Percentiles rank a stretch among this genome's conserved stretches.
Conservation (phyloP, 2,888 invertebrate species). For the Ornithoptera priamus region DNA sequence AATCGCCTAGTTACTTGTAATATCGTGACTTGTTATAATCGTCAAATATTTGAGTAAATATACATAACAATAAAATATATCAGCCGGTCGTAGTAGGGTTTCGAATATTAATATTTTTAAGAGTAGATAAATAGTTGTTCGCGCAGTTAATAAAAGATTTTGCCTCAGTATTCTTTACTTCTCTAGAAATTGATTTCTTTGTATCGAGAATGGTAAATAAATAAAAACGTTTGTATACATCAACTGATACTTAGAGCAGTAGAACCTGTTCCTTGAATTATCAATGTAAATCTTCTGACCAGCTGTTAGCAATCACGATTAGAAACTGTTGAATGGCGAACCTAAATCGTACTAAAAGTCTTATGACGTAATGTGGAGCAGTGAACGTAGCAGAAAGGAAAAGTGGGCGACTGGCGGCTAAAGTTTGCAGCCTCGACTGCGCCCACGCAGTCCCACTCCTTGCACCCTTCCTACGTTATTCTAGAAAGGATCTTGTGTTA, state of each 20-base stretch:
- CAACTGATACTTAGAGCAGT: not conserved
- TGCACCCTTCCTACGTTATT: slow-evolving; percentile 36
- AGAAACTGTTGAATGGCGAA: slow-evolving; percentile 34
- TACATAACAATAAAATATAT: no score
- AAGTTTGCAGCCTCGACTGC: slow-evolving; percentile 62
- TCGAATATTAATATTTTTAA: no score
- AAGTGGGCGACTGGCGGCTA: slow-evolving; percentile 71
- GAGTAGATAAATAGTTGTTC: not conserved
- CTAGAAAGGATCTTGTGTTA: slow-evolving; percentile 18
- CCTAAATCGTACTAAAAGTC: slow-evolving; percentile 39
- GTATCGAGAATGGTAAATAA: slow-evolving; percentile 9
- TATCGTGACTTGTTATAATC: no score
- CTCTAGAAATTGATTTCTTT: not conserved
- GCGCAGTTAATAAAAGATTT: not conserved
- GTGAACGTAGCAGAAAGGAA: slow-evolving; percentile 75
- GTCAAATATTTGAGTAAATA: no score
- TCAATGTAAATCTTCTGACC: slow-evolving; percentile 7
- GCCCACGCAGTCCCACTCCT: slow-evolving; percentile 56
- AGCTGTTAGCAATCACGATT: slow-evolving; percentile 26
- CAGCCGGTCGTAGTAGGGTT: no score
- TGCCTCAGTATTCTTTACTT: not conserved
- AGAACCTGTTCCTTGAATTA: slow-evolving; percentile 13
- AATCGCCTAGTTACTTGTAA: no score
- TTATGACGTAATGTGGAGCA: slow-evolving; percentile 75
- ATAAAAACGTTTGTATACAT: slow-evolving; percentile 2